Conservation (phyloP, 2,113 vertebrate species). For the Neodontobutis hainanensis region DNA sequence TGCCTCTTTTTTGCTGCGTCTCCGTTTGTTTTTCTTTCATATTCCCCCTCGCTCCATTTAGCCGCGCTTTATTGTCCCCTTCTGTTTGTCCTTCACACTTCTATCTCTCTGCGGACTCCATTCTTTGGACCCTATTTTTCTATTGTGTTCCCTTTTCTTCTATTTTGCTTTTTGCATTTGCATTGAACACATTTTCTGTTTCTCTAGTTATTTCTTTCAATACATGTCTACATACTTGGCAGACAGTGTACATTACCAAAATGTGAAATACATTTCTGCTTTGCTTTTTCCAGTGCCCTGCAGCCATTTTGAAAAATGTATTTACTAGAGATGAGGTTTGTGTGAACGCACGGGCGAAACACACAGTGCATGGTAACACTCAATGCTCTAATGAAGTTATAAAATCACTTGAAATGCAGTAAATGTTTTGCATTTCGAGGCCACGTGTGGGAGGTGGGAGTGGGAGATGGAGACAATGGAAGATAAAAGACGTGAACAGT, state of each 20-base stretch:
- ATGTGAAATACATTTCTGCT: constrained; percentile 49
- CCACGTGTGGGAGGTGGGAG: constrained; percentile 5
- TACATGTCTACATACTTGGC: constrained; percentile 25
- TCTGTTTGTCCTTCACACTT: constrained; percentile 34
- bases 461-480: not conserved
- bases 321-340: constrained; percentile 28
- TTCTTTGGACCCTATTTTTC: constrained; percentile 21
- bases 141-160: not conserved
- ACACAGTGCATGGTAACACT: constrained; percentile 2
- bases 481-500: constrained; percentile 21
- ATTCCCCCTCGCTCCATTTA: constrained; percentile 25
- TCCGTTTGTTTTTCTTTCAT: constrained; percentile 34
- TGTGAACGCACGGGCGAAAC: constrained; percentile 11
- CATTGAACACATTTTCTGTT: constrained; percentile 24
- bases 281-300: constrained; percentile 44
- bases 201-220: constrained; percentile 27
- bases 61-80: constrained; percentile 24
- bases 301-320: constrained; percentile 59
- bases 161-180: constrained; percentile 20
- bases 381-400: constrained; percentile 23
- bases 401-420: constrained; percentile 48
- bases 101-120: not conserved
- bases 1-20: constrained; percentile 10
- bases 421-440: constrained; percentile 43
- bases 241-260: constrained; percentile 55